These are phyloP conservation scores for Ondatra zibethicus DNA, from an alignment of 2,113 vertebrate genomes.

Conservation along the genomic window DNA sequence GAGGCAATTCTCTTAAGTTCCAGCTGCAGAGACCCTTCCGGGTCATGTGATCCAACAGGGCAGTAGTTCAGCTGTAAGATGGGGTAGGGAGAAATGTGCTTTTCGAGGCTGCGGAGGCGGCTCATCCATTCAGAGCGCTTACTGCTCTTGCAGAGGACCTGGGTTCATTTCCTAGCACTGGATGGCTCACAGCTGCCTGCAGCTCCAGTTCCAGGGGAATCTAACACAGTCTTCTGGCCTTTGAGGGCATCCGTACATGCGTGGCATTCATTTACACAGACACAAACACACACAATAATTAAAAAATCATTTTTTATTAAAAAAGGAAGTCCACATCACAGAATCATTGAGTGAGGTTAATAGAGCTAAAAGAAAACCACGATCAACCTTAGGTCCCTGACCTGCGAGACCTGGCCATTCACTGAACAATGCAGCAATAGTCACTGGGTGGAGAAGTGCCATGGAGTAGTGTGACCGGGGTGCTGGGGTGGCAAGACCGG, in stretches of 20 bases:
- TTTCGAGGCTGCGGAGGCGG: too few species aligned
- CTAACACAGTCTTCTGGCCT: background rate
- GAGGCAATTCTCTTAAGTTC: background rate
- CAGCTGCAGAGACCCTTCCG: background rate
- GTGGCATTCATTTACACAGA: background rate
- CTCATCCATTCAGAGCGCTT: background rate
- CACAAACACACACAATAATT: background rate
- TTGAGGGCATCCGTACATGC: background rate
- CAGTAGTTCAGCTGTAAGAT: background rate
- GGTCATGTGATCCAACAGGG: background rate
- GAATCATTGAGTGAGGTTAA: background rate
- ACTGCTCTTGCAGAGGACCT: background rate
- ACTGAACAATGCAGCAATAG: background rate
- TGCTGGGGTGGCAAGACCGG: too few species aligned
- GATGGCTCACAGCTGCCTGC: background rate
- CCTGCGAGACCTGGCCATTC: background rate
- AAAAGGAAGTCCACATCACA: background rate
- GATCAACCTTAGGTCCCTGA: background rate
- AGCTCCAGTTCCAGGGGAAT: background rate
- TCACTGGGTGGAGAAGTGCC: background rate
- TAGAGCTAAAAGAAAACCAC: background rate
- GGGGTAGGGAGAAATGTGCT: background rate
- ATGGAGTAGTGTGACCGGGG: fast-evolving
- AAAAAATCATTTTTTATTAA: background rate
- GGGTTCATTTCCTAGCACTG: background rate